Conservation (phyloP, 2,888 invertebrate genomes). For the Sminthurides aquaticus region DNA sequence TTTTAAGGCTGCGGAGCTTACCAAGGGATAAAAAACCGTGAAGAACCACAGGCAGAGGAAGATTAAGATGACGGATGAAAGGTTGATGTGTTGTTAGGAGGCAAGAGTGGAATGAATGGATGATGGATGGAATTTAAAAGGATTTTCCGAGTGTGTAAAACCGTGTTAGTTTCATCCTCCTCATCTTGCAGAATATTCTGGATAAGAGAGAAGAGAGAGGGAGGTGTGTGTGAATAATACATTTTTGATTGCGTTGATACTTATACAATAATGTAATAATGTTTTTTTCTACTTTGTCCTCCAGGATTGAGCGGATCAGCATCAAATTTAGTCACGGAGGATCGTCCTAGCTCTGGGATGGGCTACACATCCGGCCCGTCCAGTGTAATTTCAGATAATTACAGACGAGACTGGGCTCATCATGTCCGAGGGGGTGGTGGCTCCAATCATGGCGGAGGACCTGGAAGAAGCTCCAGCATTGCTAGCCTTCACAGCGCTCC, state of each 20-base stretch:
- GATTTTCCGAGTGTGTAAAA: no score
- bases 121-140: no score
- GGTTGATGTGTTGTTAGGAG: no score
- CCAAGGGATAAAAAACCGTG: no score
- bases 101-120: no score
- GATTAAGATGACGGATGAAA: no score
- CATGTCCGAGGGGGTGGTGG: constrained; percentile 24
- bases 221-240: not conserved
- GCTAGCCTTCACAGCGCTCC: constrained; percentile 39
- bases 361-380: constrained; percentile 36
- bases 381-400: constrained; percentile 54
- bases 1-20: no score
- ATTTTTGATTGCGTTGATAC: not conserved
- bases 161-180: no score
- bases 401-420: constrained; percentile 65
- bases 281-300: not conserved
- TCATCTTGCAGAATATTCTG: no score
- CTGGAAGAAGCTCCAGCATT: constrained; percentile 30
- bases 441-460: constrained; percentile 23
- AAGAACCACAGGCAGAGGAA: no score
- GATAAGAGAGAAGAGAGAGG: no score
- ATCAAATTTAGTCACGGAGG: constrained; percentile 37
- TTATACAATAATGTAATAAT: constrained; percentile 4
- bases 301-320: constrained; percentile 41
- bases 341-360: constrained; percentile 36